A percentile compares a stretch with the other conserved stretches of the same genome.
Evolutionary conservation across 2,113 vertebrate genomes (phyloP).

Genomic region (Dromas ardeola): DNA sequence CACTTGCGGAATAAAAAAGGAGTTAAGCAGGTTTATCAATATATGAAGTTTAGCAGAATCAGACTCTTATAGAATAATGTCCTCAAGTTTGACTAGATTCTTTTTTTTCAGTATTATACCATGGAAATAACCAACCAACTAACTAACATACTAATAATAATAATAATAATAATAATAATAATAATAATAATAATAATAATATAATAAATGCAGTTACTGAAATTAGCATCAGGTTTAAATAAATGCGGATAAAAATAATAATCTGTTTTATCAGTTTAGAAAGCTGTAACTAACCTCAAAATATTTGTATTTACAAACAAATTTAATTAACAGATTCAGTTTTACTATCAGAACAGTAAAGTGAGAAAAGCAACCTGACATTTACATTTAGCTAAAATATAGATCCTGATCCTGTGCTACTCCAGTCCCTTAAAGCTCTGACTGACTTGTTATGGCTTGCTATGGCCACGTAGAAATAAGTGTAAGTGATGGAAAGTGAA

Average conservation of each 20-base stretch:
- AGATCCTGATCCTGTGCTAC: background rate
- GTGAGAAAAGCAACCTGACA: background rate
- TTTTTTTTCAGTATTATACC: background rate
- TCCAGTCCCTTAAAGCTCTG: background rate
- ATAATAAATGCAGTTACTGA: too few species aligned
- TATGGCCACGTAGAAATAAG: background rate
- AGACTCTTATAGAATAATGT: background rate
- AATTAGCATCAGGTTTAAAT: constrained; percentile 25
- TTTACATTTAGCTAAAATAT: background rate
- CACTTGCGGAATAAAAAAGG: background rate
- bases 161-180: too few species aligned
- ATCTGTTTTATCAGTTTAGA: background rate
- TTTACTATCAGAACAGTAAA: background rate
- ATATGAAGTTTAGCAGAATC: background rate
- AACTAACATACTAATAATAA: too few species aligned
- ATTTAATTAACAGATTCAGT: background rate
- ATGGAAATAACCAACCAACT: background rate
- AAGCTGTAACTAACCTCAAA: background rate
- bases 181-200: background rate
- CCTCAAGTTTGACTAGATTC: background rate
- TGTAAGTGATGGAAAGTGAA: background rate
- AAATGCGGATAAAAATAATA: background rate
- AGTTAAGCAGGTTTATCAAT: background rate
- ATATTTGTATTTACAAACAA: background rate
- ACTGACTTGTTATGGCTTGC: background rate